These are phyloP conservation scores for Amiota communis DNA, from an alignment of 2,888 invertebrate species.

Conservation along the genomic window DNA sequence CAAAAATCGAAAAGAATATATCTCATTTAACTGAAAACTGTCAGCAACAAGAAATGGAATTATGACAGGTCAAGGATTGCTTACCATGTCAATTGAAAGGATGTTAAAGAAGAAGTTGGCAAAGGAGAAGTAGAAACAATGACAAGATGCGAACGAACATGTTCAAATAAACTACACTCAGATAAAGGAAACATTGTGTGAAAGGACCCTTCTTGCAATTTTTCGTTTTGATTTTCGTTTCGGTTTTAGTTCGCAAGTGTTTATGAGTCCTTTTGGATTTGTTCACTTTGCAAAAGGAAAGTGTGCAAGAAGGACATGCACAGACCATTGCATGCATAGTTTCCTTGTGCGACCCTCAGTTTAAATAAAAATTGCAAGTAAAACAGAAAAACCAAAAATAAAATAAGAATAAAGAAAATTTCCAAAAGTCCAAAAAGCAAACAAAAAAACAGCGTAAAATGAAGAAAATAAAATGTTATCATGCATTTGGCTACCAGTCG, in stretches of 20 bases:
- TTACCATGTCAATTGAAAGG: constrained; percentile 41
- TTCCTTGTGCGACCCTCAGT: neutral
- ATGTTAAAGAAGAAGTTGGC: neutral
- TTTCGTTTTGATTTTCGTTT: constrained; percentile 9
- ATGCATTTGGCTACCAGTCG: constrained; percentile 10
- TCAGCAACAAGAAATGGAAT: constrained; percentile 47
- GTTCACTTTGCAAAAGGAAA: constrained; percentile 41
- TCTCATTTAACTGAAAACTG: constrained; percentile 55
- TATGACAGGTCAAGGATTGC: constrained; percentile 69
- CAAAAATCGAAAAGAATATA: constrained; percentile 55
- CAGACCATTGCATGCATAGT: constrained; percentile 3
- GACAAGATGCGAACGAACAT: neutral
- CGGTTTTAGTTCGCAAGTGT: constrained; percentile 46
- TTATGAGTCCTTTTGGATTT: constrained; percentile 54
- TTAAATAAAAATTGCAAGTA: neutral
- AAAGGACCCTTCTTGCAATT: constrained; percentile 34
- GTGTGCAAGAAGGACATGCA: constrained; percentile 42
- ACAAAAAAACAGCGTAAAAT: no score
- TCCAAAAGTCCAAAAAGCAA: neutral
- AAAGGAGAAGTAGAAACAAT: neutral
- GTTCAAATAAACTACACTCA: neutral
- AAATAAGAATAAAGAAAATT: neutral
- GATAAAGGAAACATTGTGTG: constrained; percentile 14
- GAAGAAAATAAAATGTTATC: constrained; percentile 9
- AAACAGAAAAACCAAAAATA: neutral